phyloP scores from a whole-genome alignment of 2,797 vertebrate species.

The Eremophila alpestris region DNA sequence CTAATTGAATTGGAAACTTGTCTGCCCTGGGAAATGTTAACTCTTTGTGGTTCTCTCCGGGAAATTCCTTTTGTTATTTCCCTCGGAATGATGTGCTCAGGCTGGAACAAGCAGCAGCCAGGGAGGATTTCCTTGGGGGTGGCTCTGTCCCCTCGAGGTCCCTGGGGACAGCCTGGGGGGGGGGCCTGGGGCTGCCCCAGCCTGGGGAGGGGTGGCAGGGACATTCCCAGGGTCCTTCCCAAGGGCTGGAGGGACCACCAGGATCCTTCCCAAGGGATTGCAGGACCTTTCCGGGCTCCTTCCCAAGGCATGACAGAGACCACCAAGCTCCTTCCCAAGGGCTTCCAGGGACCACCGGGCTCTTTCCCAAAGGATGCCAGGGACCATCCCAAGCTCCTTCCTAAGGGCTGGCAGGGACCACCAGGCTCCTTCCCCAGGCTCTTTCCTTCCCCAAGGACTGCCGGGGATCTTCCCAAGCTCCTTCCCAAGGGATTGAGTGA shows the following conservation, averaged over 20 bases:
- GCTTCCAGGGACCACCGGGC: not conserved
- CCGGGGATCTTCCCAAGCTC: too few relatives aligned
- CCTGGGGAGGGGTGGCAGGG: too few relatives aligned
- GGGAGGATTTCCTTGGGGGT: not conserved
- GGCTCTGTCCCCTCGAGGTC: not conserved
- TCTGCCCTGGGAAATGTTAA: slow-evolving; percentile 98
- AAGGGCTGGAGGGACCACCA: not conserved
- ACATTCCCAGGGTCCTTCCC: too few relatives aligned
- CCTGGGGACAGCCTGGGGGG: not conserved
- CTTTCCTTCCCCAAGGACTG: too few relatives aligned
- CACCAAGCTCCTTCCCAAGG: not conserved
- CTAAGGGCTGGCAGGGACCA: too few relatives aligned
- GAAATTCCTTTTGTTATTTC: slow-evolving; percentile 82
- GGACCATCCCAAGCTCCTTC: not conserved
- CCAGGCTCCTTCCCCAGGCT: not conserved
- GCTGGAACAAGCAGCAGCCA: not conserved
- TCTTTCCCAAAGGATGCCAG: not conserved
- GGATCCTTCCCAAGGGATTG: not conserved
- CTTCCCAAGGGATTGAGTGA: not conserved
- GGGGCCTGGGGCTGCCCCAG: not conserved
- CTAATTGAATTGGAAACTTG: slow-evolving; percentile 99
- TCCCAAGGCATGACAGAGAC: not conserved
- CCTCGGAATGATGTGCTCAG: slow-evolving; percentile 31
- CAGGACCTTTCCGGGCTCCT: too few relatives aligned
- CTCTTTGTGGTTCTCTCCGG: slow-evolving; percentile 87